Base-by-base conservation (phyloP, 2,113 vertebrate species). In the Garra rufa region DNA sequence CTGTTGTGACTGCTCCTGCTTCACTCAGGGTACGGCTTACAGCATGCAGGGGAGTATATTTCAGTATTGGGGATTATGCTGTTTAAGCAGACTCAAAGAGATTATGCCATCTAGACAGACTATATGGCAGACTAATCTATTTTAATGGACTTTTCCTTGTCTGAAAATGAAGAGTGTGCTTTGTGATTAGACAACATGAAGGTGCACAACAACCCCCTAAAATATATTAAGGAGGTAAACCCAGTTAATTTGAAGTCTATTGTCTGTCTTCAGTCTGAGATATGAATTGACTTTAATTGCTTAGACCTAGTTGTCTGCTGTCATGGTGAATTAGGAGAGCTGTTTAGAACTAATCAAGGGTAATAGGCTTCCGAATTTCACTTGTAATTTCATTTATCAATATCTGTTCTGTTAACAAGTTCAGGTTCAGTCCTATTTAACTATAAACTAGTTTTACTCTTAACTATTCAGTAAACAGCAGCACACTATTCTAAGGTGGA, bases 101-200 rank as follows among this genome's bases (percentile, higher is more conserved):
- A 92, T 93, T 93, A 94, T 90, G 91, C 87, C 91, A 88, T 90
- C 86, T 89, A 93, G 92, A 91, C 89, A 93, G 91, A 92, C 88
- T 91, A 93, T 91, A 93, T 91, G 92, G 92, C 67, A 55, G 89
- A 89, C 83, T 89, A 92, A 76, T 85, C 78, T 83, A 88, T 91
- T 90, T 84, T 44, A 92, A 92, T 90, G 85, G 86, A 91, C 90
- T 83, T 90, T 86, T 86, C 75, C 84, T 86, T 85, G 44, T 55
- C 87, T 91, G 90, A 91, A 91, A 91, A 91, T 84, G 59, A 91
- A 93, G 91, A 94, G 92, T 83, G 88, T 91, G 89, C 87, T 88
- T 88, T 88, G 88, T 86, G 87, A 89, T 92, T 89, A 73, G 14
- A 76, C 88, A 88, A 34, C 89, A 85, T 89, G 87, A 91, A 93